Evolutionary conservation across 1,140 invertebrate genomes (phyloP), one percentile per base, ranked within the genome.

Genomic region (Hyles euphorbiae): DNA sequence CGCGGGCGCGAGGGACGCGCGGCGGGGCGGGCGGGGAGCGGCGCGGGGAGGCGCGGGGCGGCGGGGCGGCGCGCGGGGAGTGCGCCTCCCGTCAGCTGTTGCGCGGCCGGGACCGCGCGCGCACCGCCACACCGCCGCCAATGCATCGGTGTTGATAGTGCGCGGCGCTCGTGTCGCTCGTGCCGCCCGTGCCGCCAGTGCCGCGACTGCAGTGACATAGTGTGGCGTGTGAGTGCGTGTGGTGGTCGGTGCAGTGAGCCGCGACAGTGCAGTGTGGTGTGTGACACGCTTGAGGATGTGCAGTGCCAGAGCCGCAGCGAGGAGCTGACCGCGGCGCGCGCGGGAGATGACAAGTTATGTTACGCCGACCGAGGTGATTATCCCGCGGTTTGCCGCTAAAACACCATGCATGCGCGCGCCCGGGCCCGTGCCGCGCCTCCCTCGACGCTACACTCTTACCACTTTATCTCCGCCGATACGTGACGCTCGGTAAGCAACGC

Each of bases 281-380:
- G 71, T 72, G 67, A 66, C 11, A 59, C 77, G 81, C 76, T 67
- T 76, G 66, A 80, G 84, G 83, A 87, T 87, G 83, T 87, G 83
- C 83, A 87, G 83, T 87, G 81, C 67, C 66, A 63, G 56, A 63
- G 53, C 54, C 53, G 62, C n/a, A n/a, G n/a, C 69, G 56, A 67
- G 74, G 68, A 88, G 83, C 82, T 88, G 85, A 86, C 82, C 80
- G 72, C 62, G 74, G 65, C 68, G 78, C 74, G 58, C 51, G 60
- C 70, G 72, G 80, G 76, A 76, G 80, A 80, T 83, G 83, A 73
- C 56, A 80, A 83, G 84, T 83, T 68, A 87, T 85, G 83, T 83
- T 88, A 83, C 83, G 79, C 76, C 82, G 77, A 81, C 72, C 79
- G 82, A 88, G 85, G 85, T 87, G 83, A 87, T 81, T 87, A 88